Conservation (phyloP, 1,140 invertebrate genomes). For the Drosophila miranda region DNA sequence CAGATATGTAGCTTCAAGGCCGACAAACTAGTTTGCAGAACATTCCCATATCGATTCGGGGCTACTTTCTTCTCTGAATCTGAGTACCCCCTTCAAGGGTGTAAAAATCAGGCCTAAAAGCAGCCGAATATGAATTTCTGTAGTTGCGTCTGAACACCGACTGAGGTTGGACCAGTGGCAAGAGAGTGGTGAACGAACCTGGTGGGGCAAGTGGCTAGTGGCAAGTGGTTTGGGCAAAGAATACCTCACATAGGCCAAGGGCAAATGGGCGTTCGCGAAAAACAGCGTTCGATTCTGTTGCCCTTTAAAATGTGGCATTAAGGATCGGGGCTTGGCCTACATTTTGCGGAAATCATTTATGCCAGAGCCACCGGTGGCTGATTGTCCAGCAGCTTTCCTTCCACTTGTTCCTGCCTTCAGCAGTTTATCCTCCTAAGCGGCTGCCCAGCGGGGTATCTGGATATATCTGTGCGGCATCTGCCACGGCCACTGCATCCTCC, state of each 20-base stretch:
- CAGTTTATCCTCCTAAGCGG: constrained; percentile 50
- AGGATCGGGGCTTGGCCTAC: too few species aligned
- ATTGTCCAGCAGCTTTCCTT: neutral
- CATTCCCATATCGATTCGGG: too few species aligned
- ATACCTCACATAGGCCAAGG: constrained; percentile 32
- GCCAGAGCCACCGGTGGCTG: neutral
- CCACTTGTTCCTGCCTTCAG: neutral
- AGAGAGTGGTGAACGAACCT: too few species aligned
- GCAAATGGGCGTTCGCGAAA: constrained; percentile 28
- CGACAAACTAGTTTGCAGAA: too few species aligned
- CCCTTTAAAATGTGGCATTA: too few species aligned
- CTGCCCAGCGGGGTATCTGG: constrained; percentile 54
- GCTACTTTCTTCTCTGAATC: too few species aligned
- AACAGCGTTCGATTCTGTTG: neutral
- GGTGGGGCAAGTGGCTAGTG: neutral
- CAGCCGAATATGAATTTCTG: constrained; percentile 70
- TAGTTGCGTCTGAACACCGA: constrained; percentile 44
- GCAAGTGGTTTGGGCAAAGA: too few species aligned
- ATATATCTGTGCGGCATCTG: neutral
- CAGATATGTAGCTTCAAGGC: too few species aligned
- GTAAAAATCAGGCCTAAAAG: constrained; percentile 27
- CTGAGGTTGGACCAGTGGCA: too few species aligned
- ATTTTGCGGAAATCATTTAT: constrained; percentile 1
- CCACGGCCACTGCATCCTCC: constrained; percentile 8
- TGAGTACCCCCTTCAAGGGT: too few species aligned